These are phyloP conservation scores for Lysiphlebus fabarum DNA, from an alignment of 1,140 invertebrate species.

Conservation along the genomic window DNA sequence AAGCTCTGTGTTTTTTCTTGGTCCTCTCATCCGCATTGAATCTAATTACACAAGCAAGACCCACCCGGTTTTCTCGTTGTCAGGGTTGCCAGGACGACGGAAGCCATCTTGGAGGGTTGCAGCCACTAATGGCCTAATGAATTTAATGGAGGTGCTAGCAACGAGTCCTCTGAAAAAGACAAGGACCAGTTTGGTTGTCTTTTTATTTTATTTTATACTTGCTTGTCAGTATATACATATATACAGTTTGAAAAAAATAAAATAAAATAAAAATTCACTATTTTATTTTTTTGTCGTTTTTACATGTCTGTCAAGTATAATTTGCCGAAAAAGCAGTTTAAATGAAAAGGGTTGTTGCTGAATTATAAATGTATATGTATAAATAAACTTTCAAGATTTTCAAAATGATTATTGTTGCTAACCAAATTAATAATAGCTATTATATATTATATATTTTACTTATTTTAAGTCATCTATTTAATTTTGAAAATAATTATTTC, in stretches of 20 bases:
- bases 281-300: slow-evolving; percentile 14
- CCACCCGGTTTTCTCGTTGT: slow-evolving; percentile 35
- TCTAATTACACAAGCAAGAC: slow-evolving; percentile 44
- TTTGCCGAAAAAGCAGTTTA: slow-evolving; percentile 18
- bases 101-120: slow-evolving; percentile 57
- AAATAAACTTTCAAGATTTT: too few species aligned
- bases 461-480: too few species aligned
- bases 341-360: slow-evolving; percentile 5
- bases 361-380: too few species aligned
- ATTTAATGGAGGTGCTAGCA: slow-evolving; percentile 55
- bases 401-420: too few species aligned
- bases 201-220: too few species aligned
- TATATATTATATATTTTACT: too few species aligned
- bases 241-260: too few species aligned
- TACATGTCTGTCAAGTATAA: slow-evolving; percentile 22
- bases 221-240: background rate
- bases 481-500: too few species aligned
- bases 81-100: slow-evolving; percentile 53
- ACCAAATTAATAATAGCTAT: too few species aligned
- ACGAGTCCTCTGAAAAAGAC: slow-evolving; percentile 13
- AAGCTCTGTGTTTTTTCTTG: background rate
- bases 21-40: slow-evolving; percentile 35
- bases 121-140: slow-evolving; percentile 58
- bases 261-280: slow-evolving; percentile 6
- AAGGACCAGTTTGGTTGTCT: too few species aligned